A percentile compares a stretch with the other conserved stretches of the same genome.
phyloP scores from a whole-genome alignment of 2,888 invertebrate genomes.

The Macrosoma leucophasiata region DNA sequence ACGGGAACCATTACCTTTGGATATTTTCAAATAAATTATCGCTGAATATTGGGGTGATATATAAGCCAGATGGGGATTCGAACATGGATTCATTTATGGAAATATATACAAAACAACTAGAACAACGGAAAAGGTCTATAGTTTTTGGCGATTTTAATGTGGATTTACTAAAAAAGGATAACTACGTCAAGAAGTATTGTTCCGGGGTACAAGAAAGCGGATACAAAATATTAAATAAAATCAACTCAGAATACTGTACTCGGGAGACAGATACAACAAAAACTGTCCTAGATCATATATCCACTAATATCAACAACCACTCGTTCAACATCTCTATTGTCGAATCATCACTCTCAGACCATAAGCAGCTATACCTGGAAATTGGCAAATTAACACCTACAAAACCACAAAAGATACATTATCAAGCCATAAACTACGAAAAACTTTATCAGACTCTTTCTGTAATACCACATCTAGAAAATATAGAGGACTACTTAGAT shows the following conservation, averaged over 20 bases:
- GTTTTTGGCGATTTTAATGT: slow-evolving; percentile 7
- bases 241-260: slow-evolving; percentile 20
- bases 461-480: too few species aligned
- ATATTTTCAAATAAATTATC: slow-evolving; percentile 8
- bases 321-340: slow-evolving; percentile 21
- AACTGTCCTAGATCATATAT: slow-evolving; percentile 26
- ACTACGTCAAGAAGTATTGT: background rate
- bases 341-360: slow-evolving; percentile 24
- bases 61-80: slow-evolving; percentile 13
- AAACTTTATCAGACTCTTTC: too few species aligned
- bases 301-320: slow-evolving; percentile 22
- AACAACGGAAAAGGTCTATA: slow-evolving; percentile 6
- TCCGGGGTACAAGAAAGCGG: slow-evolving; percentile 3
- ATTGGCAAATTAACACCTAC: slow-evolving; percentile 6
- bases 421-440: slow-evolving; percentile 22
- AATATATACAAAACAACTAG: slow-evolving; percentile 2
- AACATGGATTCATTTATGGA: slow-evolving; percentile 7
- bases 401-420: slow-evolving; percentile 11
- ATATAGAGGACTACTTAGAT: too few species aligned
- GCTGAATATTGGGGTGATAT: slow-evolving; percentile 8
- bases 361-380: slow-evolving; percentile 25
- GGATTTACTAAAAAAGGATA: slow-evolving; percentile 2
- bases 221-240: slow-evolving; percentile 22
- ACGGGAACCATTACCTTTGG: slow-evolving; percentile 10
- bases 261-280: slow-evolving; percentile 18